Base-by-base conservation (phyloP, 2,113 vertebrate species). In the Benitochromis conjunctus region DNA sequence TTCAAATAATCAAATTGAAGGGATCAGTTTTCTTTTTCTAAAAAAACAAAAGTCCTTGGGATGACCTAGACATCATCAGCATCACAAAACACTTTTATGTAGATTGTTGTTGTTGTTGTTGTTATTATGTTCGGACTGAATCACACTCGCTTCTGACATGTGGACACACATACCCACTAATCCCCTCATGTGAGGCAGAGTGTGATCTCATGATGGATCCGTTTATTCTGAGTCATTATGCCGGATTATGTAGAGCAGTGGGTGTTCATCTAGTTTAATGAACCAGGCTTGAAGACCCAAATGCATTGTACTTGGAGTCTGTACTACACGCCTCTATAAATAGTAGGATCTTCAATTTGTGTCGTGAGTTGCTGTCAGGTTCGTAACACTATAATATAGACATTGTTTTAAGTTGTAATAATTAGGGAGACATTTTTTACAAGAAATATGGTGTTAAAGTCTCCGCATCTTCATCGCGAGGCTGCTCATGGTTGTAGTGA, bases 211-310 rank as follows among this genome's bases (percentile, higher is more conserved):
- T 85, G 71, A 87, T 56, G 54, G 21, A 81, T 87, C 88, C 54
- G 41, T 92, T 86, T 24, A 85, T 82, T 89, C 81, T 69, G 82
- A 88, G 84, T 93, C 90, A 88, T 91, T 80, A 83, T 80, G 79
- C 18, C 11, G 43, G 85, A 84, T 94, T 86, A 81, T 88, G 79
- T 74, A 69, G 83, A 79, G 38, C 71, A 56, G 84, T 16, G 60
- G 57, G 41, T 62, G 84, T 10, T 69, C 16, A 9, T 89, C 9
- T 86, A 16, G 55, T 88, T 82, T 79, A 83, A 85, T 83, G 29
- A 89, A 60, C 12, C 12, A 3, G 14, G 57, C 21, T 69, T 55
- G 19, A 41, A 24, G 83, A 69, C 78, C 60, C 48, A 56, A 16
- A 66, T 83, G 84, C 14, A 62, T 55, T 78, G 18, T 83, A 55